A percentile compares a stretch with the other conserved stretches of the same genome.
Conservation (phyloP, 1,140 invertebrate species). For the Pinna nobilis region DNA sequence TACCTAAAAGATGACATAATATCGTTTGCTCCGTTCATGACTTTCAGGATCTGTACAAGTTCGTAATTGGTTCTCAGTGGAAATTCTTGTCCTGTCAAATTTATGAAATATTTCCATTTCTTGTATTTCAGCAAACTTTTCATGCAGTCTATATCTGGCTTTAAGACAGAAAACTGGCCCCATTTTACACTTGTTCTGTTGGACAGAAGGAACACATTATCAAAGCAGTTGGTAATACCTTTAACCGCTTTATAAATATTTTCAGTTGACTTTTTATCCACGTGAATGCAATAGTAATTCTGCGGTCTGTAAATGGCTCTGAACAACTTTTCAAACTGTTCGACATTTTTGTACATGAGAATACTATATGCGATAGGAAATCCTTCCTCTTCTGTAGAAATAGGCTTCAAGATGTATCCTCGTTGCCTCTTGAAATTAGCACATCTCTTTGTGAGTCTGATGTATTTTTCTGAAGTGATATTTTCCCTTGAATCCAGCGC, state of each 20-base stretch:
- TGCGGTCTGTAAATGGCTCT: constrained; percentile 62
- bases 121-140: constrained; percentile 48
- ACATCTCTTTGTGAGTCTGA: neutral
- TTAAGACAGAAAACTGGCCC: constrained; percentile 52
- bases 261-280: constrained; percentile 52
- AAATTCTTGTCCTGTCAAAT: constrained; percentile 69
- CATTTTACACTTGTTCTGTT: constrained; percentile 46
- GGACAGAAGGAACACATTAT: constrained; percentile 57
- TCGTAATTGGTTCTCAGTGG: constrained; percentile 69
- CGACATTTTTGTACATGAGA: constrained; percentile 52
- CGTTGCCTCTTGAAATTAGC: neutral
- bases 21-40: neutral
- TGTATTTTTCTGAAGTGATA: too few relatives aligned
- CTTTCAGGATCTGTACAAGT: constrained; percentile 58
- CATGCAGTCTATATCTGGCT: constrained; percentile 66
- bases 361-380: constrained; percentile 52
- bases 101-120: constrained; percentile 71
- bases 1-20: too few relatives aligned
- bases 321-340: constrained; percentile 59
- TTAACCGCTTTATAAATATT: constrained; percentile 15
- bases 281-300: constrained; percentile 68
- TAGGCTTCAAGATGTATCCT: constrained; percentile 34
- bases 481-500: too few relatives aligned
- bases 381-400: constrained; percentile 28
- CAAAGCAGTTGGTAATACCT: constrained; percentile 52